These are phyloP conservation scores for Chroicocephalus ridibundus DNA, from an alignment of 2,113 vertebrate genomes.

Conservation along the genomic window DNA sequence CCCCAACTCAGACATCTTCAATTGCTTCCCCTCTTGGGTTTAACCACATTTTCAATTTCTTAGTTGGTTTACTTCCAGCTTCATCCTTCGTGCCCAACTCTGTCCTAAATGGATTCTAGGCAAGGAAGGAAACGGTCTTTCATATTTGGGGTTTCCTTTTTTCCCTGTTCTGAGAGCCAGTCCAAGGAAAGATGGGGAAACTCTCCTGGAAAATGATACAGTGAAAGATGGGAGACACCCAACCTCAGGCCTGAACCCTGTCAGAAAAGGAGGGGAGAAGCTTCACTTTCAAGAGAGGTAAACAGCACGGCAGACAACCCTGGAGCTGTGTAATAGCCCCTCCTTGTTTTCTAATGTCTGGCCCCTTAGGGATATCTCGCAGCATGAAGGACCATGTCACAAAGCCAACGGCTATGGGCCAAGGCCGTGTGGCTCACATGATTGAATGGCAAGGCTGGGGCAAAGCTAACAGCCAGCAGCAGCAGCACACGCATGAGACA, in stretches of 20 bases:
- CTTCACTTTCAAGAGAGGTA: background rate
- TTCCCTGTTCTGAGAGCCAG: background rate
- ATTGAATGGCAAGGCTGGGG: conserved; percentile 99
- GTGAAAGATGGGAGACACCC: background rate
- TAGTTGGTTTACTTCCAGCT: conserved; percentile 17
- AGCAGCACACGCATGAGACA: conserved; percentile 85
- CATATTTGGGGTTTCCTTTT: background rate
- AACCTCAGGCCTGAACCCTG: background rate
- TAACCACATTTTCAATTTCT: conserved; percentile 11
- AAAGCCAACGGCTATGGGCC: conserved; percentile 95
- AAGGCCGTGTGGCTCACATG: conserved; percentile 97
- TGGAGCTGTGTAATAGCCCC: conserved; percentile 49
- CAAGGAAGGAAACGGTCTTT: conserved; percentile 38
- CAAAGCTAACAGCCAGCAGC: conserved; percentile 80
- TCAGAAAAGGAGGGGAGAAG: background rate
- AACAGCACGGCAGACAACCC: background rate
- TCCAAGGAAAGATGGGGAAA: background rate
- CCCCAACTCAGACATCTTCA: background rate
- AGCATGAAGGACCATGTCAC: conserved; percentile 98
- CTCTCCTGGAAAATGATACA: background rate
- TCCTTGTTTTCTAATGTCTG: conserved; percentile 64
- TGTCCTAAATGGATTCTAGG: conserved; percentile 33
- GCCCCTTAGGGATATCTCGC: conserved; percentile 84
- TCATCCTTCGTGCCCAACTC: background rate
- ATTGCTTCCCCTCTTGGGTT: background rate